Conservation (phyloP, 1,140 invertebrate species). For the Pseudomyrmex gracilis region DNA sequence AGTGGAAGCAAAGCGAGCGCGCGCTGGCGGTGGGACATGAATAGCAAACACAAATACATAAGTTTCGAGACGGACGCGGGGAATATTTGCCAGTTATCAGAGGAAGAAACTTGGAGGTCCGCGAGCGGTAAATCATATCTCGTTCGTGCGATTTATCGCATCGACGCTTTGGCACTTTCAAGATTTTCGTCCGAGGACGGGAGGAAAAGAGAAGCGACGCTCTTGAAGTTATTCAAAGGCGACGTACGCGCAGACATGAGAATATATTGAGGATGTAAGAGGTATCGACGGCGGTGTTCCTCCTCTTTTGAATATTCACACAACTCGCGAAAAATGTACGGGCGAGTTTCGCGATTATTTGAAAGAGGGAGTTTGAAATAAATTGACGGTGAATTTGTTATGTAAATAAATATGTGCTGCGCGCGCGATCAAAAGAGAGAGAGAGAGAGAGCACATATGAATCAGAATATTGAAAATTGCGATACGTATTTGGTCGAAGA, state of each 20-base stretch:
- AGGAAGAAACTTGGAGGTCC: slow-evolving; percentile 28
- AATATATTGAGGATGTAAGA: slow-evolving; percentile 14
- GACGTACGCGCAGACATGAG: neutral
- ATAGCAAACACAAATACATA: slow-evolving; percentile 53
- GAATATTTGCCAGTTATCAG: slow-evolving; percentile 51
- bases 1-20: slow-evolving; percentile 32
- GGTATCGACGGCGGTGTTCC: slow-evolving; percentile 15
- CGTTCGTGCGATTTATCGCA: slow-evolving; percentile 49
- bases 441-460: neutral
- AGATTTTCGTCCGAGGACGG: slow-evolving; percentile 25
- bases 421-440: neutral
- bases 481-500: neutral
- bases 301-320: slow-evolving; percentile 13
- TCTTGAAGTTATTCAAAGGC: slow-evolving; percentile 26
- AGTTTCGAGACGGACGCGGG: slow-evolving; percentile 33
- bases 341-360: neutral
- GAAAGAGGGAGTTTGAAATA: neutral
- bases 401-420: neutral
- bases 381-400: neutral
- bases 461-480: neutral
- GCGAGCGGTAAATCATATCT: slow-evolving; percentile 44
- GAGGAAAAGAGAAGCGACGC: neutral
- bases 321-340: neutral
- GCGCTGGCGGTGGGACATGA: slow-evolving; percentile 20
- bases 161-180: slow-evolving; percentile 50